Base-by-base conservation (phyloP, 30 jellyfish, hydroid and myxozoan species). In the Hydractinia echinata region DNA sequence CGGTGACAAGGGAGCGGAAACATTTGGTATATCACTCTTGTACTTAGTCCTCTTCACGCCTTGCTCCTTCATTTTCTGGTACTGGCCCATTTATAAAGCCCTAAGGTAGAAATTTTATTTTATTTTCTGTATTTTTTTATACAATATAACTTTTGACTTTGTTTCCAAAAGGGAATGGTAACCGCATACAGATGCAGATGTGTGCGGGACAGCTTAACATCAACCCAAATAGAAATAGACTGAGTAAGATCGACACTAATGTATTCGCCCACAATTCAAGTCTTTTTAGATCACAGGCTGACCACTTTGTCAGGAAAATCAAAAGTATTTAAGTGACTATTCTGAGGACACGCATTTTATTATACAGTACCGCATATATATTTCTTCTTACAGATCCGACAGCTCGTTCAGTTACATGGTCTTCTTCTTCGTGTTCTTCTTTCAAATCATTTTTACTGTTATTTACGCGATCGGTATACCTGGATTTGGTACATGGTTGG, bases 331-430 rank as follows among this genome's bases (percentile, higher is more conserved):
- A 30, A 30, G 44, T 30, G 44, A 2, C 44, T 30, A 30, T 30
- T 30, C 2, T 30, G 44, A 30, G 2, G 44, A 30, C 44, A 30
- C 44, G 44, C 44, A 30, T 0, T 30, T 30, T 30, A 30, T 2
- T 30, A 30, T 30, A 30, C 44, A 30, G 44, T 30, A 30, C 44
- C 44, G 44, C 61, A 7, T 66, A 20, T 14, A 53, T 54, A 4
- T 30, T 60, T 76, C 21, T 88, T 64, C 21, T 76, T 68, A 11
- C 70, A 94, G 99, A 76, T 84, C 80, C 55, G 99, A 94, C 96
- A 94, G 99, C 81, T 94, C 99, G 48, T 94, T 94, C 95, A 94
- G 82, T 82, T 94, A 30, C 84, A 88, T 94, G 97, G 67, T 94
- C 76, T 94, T 84, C 82, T 94, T 94, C 92, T 85, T 94, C 76